These are phyloP conservation scores for Numida meleagris DNA, from an alignment of 2,113 vertebrate species.

Conservation along the genomic window DNA sequence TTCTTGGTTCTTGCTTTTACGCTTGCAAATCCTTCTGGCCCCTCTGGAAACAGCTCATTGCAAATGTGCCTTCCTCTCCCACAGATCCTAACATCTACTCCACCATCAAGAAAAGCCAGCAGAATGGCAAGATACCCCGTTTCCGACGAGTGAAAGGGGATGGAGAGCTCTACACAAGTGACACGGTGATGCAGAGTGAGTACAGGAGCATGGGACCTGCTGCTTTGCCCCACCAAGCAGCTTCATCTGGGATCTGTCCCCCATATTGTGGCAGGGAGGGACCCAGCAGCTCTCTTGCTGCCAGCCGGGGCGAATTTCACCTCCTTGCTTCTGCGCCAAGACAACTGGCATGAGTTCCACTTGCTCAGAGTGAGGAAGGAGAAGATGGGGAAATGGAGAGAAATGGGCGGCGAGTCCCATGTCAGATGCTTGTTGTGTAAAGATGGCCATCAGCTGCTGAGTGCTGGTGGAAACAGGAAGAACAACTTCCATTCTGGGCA, in stretches of 20 bases:
- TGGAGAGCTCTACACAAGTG: conserved; percentile 75
- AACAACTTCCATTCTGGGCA: neutral
- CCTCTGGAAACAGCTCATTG: rapidly evolving
- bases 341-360: neutral
- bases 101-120: conserved; percentile 78
- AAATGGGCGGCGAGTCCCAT: neutral
- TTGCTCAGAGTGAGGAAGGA: neutral
- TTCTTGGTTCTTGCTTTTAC: neutral
- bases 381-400: neutral
- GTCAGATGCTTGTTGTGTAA: neutral
- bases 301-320: neutral
- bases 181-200: conserved; percentile 80
- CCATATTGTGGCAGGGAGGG: neutral
- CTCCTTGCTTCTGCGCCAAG: neutral
- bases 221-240: neutral
- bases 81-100: conserved; percentile 78
- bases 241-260: neutral
- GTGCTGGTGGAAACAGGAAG: neutral
- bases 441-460: neutral
- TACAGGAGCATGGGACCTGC: rapidly evolving
- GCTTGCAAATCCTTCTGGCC: neutral
- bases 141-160: conserved; percentile 76
- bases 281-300: neutral
- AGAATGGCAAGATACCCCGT: conserved; percentile 75
- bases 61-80: neutral